Conservation (phyloP, 2,113 vertebrate species). For the Lynx canadensis region DNA sequence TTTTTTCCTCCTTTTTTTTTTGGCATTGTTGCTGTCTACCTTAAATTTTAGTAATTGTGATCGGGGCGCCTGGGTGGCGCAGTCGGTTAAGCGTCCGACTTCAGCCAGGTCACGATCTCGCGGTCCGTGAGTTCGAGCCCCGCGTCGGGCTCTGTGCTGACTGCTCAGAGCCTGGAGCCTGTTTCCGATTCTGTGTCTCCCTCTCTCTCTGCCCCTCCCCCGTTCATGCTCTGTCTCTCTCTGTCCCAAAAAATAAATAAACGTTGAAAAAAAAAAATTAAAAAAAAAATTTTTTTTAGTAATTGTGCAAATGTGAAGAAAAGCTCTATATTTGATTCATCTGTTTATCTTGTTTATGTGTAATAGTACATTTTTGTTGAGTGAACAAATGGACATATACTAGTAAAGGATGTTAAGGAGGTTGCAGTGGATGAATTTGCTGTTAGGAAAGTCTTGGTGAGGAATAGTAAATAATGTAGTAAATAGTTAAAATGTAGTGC, state of each 20-base stretch:
- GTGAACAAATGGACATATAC: neutral
- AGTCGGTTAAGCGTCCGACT: no score
- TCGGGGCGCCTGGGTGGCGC: no score
- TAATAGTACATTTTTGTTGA: neutral
- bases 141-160: no score
- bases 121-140: no score
- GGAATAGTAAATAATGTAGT: neutral
- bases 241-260: no score
- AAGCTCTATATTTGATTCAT: neutral
- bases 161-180: no score
- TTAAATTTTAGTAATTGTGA: constrained; percentile 30
- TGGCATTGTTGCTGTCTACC: neutral
- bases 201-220: no score
- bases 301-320: constrained; percentile 20
- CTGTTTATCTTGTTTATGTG: neutral
- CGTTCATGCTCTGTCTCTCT: no score
- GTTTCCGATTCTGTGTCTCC: no score
- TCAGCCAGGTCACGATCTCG: no score
- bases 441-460: neutral
- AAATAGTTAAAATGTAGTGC: constrained; percentile 27
- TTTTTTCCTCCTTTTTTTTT: neutral
- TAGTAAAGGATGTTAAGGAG: neutral
- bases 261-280: no score
- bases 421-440: neutral
- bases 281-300: no score